These are phyloP conservation scores for Sinopyrophorus schimmeli DNA, from an alignment of 2,888 invertebrate genomes.

Conservation along the genomic window DNA sequence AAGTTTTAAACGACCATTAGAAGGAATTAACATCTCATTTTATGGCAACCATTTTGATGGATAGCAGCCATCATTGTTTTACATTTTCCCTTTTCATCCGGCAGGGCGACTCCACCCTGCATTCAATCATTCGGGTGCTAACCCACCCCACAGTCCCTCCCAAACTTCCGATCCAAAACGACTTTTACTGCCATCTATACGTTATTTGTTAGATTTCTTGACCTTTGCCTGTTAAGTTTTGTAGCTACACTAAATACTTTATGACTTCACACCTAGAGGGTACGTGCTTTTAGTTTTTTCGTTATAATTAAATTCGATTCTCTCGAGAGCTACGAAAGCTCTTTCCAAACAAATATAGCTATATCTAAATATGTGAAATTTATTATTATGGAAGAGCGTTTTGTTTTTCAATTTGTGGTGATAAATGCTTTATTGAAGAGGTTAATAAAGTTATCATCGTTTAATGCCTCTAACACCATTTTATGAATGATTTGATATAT, in stretches of 20 bases:
- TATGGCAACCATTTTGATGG: constrained; percentile 61
- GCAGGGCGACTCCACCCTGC: constrained; percentile 61
- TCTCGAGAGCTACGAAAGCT: background rate
- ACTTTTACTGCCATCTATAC: constrained; percentile 54
- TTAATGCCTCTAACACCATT: constrained; percentile 10
- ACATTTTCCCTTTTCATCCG: constrained; percentile 50
- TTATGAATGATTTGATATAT: constrained; percentile 11
- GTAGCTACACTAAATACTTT: constrained; percentile 51
- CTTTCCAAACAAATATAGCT: background rate
- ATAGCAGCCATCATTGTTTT: constrained; percentile 64
- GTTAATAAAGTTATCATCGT: constrained; percentile 1
- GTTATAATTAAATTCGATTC: constrained; percentile 5
- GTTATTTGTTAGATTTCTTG: constrained; percentile 54
- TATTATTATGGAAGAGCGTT: constrained; percentile 2
- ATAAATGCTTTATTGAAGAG: background rate
- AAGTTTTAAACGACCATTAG: constrained; percentile 28
- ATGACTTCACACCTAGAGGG: constrained; percentile 55
- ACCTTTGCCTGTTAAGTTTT: constrained; percentile 48
- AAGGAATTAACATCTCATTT: constrained; percentile 32
- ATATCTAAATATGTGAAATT: background rate
- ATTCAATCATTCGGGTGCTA: constrained; percentile 60
- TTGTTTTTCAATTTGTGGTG: background rate
- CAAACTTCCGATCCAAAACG: constrained; percentile 43
- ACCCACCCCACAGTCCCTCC: constrained; percentile 54
- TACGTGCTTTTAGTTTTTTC: constrained; percentile 32